Percentiles rank a stretch among this genome's conserved stretches.
Conservation (phyloP, 2,888 invertebrate species). For the Ommatoiulus sabulosus region DNA sequence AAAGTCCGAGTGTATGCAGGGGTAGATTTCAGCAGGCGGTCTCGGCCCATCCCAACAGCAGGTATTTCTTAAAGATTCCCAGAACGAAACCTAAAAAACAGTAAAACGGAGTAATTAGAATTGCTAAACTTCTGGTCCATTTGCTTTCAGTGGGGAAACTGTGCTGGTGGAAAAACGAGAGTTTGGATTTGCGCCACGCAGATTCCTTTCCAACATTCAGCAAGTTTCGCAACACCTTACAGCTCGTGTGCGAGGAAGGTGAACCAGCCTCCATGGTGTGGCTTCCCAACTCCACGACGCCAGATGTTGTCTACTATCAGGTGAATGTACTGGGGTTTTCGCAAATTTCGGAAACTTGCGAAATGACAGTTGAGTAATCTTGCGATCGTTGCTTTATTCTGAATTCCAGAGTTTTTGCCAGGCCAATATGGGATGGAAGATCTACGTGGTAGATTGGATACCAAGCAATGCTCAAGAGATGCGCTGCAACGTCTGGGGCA, state of each 20-base stretch:
- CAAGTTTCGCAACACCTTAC: constrained; percentile 84
- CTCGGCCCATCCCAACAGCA: constrained; percentile 82
- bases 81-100: neutral
- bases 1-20: constrained; percentile 67
- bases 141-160: constrained; percentile 78
- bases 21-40: constrained; percentile 84
- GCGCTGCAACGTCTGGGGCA: neutral
- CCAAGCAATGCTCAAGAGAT: constrained; percentile 37
- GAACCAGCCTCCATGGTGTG: constrained; percentile 80
- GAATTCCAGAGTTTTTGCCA: constrained; percentile 85
- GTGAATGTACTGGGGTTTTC: constrained; percentile 61
- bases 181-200: constrained; percentile 82
- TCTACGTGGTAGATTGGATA: constrained; percentile 81
- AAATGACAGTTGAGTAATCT: neutral
- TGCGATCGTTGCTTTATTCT: constrained; percentile 7
- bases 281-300: constrained; percentile 90
- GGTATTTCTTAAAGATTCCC: constrained; percentile 68
- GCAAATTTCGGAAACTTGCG: neutral
- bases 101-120: constrained; percentile 4
- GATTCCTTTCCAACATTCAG: constrained; percentile 83
- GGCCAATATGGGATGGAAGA: constrained; percentile 95
- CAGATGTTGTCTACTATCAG: constrained; percentile 82
- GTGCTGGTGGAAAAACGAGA: constrained; percentile 77
- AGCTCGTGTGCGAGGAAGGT: constrained; percentile 78
- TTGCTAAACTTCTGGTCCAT: constrained; percentile 51